A percentile compares a stretch with the other conserved stretches of the same genome.
Evolutionary conservation across 2,797 vertebrate genomes (phyloP).

Genomic region (Pseudomugil tenellus): DNA sequence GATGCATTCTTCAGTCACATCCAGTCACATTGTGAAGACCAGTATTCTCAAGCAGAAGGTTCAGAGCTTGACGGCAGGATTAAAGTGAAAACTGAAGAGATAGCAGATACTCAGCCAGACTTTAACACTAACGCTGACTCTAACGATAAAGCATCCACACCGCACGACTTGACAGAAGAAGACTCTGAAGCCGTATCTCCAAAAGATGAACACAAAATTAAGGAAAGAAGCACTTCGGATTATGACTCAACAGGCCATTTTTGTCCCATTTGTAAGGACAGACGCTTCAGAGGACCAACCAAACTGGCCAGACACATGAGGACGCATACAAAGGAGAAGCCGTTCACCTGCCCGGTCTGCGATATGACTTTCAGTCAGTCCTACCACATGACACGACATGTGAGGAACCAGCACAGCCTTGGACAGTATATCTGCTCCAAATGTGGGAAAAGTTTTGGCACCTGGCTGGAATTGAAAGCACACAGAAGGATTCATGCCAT

Average conservation of each 20-base stretch:
- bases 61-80: background rate
- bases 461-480: slow-evolving; percentile 63
- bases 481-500: slow-evolving; percentile 64
- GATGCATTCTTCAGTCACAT: slow-evolving; percentile 30
- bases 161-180: background rate
- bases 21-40: slow-evolving; percentile 10
- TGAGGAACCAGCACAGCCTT: slow-evolving; percentile 65
- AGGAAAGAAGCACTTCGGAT: background rate
- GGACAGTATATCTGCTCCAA: slow-evolving; percentile 64
- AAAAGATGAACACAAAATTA: background rate
- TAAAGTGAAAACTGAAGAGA: slow-evolving; percentile 20
- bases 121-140: background rate
- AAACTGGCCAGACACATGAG: slow-evolving; percentile 78
- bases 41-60: background rate
- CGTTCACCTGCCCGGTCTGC: slow-evolving; percentile 70
- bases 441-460: slow-evolving; percentile 57
- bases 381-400: slow-evolving; percentile 77
- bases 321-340: slow-evolving; percentile 77
- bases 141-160: background rate
- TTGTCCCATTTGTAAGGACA: slow-evolving; percentile 65
- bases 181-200: background rate
- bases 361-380: slow-evolving; percentile 69
- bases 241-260: slow-evolving; percentile 46
- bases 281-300: slow-evolving; percentile 64
- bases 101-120: slow-evolving; percentile 7